These are phyloP conservation scores for Brassicogethes aeneus DNA, from an alignment of 2,888 invertebrate genomes.

Conservation along the genomic window DNA sequence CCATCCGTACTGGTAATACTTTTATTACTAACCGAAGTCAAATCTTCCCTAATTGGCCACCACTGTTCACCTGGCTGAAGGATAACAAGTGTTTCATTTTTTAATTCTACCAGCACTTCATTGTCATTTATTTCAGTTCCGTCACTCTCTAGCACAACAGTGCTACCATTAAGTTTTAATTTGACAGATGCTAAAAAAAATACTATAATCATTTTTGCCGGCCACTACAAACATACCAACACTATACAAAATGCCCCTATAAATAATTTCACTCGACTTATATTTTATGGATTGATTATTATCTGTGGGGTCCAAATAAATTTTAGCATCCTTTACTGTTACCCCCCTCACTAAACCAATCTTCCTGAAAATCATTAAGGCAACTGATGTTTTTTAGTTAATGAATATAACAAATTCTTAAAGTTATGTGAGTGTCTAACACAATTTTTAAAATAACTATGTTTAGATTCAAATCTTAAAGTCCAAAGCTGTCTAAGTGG, in stretches of 20 bases:
- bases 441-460: too few relatives aligned
- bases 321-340: background rate
- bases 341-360: background rate
- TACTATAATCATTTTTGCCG: background rate
- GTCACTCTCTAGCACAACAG: too few relatives aligned
- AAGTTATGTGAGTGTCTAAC: conserved; percentile 5
- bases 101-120: too few relatives aligned
- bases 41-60: too few relatives aligned
- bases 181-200: too few relatives aligned
- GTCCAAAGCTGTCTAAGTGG: conserved; percentile 12
- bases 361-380: conserved; percentile 1
- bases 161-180: too few relatives aligned
- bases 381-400: conserved; percentile 10
- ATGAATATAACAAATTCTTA: conserved; percentile 7
- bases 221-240: background rate
- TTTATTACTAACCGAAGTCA: too few relatives aligned
- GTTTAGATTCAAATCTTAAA: conserved; percentile 15
- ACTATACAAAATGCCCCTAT: conserved; percentile 1
- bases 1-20: too few relatives aligned
- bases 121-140: too few relatives aligned
- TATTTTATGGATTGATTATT: background rate
- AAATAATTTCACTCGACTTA: conserved; percentile 1
- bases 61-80: too few relatives aligned
- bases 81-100: too few relatives aligned
- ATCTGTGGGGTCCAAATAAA: background rate